Percentiles rank a stretch among this genome's conserved stretches.
phyloP scores from a whole-genome alignment of 2,797 vertebrate genomes.

The Leuciscus waleckii region DNA sequence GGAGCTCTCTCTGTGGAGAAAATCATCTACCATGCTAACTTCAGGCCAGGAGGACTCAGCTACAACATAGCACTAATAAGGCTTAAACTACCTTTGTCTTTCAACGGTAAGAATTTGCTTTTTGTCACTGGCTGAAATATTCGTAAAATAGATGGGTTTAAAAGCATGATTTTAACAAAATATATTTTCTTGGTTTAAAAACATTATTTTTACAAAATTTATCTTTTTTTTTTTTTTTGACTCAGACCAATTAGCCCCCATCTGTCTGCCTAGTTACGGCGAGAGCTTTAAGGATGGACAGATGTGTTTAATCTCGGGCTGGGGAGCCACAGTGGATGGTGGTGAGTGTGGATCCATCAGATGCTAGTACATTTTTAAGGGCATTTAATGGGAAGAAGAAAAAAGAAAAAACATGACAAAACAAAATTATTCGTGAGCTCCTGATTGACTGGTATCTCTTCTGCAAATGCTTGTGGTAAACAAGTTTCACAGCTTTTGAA shows the following conservation, averaged over 20 bases:
- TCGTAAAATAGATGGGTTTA: neutral
- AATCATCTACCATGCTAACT: constrained; percentile 83
- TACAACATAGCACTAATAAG: constrained; percentile 86
- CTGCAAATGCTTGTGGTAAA: neutral
- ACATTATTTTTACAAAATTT: neutral
- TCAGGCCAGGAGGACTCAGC: constrained; percentile 77
- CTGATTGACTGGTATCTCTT: neutral
- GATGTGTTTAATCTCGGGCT: constrained; percentile 86
- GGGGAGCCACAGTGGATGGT: constrained; percentile 84
- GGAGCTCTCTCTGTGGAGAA: constrained; percentile 79
- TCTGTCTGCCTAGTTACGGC: constrained; percentile 85
- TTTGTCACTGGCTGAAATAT: neutral
- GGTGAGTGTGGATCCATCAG: constrained; percentile 66
- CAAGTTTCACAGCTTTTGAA: neutral
- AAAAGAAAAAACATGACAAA: too few relatives aligned
- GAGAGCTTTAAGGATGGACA: constrained; percentile 82
- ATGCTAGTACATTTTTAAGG: neutral
- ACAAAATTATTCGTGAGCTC: neutral
- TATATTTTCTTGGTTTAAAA: neutral
- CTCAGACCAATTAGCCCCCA: constrained; percentile 77
- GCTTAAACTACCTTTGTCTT: constrained; percentile 73
- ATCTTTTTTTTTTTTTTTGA: neutral
- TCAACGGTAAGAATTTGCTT: constrained; percentile 73
- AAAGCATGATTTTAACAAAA: neutral
- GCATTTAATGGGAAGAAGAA: neutral